These are phyloP conservation scores for Chelon auratus DNA, from an alignment of 2,797 vertebrate genomes.

Conservation along the genomic window DNA sequence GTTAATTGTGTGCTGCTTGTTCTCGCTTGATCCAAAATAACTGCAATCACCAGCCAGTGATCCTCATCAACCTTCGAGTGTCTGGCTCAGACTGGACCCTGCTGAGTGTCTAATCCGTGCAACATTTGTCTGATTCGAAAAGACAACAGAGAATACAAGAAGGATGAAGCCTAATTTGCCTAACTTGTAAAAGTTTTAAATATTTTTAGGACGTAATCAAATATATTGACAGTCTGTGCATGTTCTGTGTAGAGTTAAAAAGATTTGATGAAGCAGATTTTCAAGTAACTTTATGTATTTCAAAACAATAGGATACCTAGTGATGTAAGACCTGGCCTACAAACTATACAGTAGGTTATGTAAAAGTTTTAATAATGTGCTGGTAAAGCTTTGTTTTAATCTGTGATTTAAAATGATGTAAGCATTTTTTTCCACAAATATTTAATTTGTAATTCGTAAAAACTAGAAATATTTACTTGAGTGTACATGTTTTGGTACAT, in stretches of 20 bases:
- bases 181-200: not conserved
- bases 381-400: not conserved
- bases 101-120: not conserved
- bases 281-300: not conserved
- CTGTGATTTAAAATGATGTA: not conserved
- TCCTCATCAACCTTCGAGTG: conserved; percentile 1
- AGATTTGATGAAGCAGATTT: too few species aligned
- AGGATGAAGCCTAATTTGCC: too few species aligned
- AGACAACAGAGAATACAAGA: too few species aligned
- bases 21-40: not conserved
- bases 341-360: not conserved
- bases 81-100: conserved; percentile 7
- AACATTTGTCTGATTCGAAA: not conserved
- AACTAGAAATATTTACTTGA: not conserved
- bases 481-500: not conserved
- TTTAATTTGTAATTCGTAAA: not conserved
- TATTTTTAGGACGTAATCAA: not conserved
- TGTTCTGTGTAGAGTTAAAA: too few species aligned
- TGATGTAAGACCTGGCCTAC: not conserved
- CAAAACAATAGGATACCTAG: not conserved
- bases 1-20: too few species aligned
- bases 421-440: not conserved
- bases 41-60: conserved; percentile 7
- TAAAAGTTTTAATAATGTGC: not conserved
- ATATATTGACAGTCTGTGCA: not conserved